Evolutionary conservation across 2,113 vertebrate genomes (phyloP), one percentile per base, ranked within the genome.

Genomic region (Notiomystis cincta): DNA sequence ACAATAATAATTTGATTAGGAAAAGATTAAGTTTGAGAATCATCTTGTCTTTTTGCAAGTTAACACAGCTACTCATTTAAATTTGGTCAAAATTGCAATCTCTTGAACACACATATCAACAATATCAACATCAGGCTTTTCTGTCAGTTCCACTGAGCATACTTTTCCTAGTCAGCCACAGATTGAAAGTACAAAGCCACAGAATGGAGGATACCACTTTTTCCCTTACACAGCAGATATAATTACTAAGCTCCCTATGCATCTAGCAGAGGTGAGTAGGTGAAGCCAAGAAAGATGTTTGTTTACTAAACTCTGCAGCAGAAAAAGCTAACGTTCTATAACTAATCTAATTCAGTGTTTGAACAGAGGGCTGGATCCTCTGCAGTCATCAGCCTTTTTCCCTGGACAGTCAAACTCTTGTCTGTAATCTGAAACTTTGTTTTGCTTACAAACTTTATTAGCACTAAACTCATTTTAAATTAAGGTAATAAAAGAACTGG

Each of bases 1-100:
- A 89, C 77, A 97, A 96, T 88, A 97, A 88, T 97, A 95, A 97
- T 97, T 98, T 98, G 87, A 96, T 97, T 96, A 84, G 64, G 95
- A 97, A 97, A 95, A 90, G 54, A 97, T 96, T 94, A 96, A 90
- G 64, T 97, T 96, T 96, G 54, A 76, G 70, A 97, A 97, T 96
- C 66, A 96, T 96, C 42, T 95, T 95, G 88, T 96, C 54, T 93
- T 88, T 87, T 62, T 86, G 79, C 64, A 96, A 88, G 85, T 97
- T 97, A 97, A 96, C 67, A 93, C 48, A 94, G 94, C 94, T 96
- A 47, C 40, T 17, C 87, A 53, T 44, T 96, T 89, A 96, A 95
- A 82, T 95, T 87, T 76, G 64, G 61, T 84, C 73, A 95, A 96
- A 97, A 90, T 61, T 93, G 19, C 48, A 85, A 25, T 89, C 42